Evolutionary conservation across 2,113 vertebrate genomes (phyloP).

Genomic region (Nematolebias whitei): DNA sequence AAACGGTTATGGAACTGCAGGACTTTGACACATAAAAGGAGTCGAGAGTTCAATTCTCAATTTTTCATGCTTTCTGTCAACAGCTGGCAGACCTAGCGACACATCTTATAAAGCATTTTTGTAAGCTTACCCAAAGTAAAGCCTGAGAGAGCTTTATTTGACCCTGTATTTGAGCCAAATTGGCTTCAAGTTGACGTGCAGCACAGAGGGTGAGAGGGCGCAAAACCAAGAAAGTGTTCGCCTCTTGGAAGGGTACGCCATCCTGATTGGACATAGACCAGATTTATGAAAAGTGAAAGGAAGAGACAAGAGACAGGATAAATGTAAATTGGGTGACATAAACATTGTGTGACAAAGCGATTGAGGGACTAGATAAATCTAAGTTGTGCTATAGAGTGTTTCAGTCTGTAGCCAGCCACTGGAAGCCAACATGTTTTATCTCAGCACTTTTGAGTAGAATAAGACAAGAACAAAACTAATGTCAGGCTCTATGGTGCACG

Average conservation of each 20-base stretch:
- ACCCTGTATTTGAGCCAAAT: constrained; percentile 65
- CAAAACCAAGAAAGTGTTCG: constrained; percentile 60
- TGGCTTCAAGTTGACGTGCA: constrained; percentile 49
- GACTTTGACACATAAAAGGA: constrained; percentile 11
- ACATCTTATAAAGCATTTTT: constrained; percentile 44
- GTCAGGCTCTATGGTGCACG: constrained; percentile 60
- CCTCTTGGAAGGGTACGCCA: constrained; percentile 47
- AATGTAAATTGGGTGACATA: constrained; percentile 10
- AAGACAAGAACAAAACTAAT: constrained; percentile 50
- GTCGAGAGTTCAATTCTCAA: constrained; percentile 24
- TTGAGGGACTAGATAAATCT: constrained; percentile 24
- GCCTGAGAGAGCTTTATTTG: constrained; percentile 56
- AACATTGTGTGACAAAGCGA: background rate
- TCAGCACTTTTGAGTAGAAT: constrained; percentile 45
- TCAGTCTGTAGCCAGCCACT: constrained; percentile 12
- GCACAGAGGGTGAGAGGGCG: constrained; percentile 63
- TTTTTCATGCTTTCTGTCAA: constrained; percentile 53
- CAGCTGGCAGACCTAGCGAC: constrained; percentile 46
- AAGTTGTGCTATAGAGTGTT: constrained; percentile 30
- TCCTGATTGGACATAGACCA: constrained; percentile 31
- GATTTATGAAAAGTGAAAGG: constrained; percentile 33
- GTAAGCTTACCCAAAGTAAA: constrained; percentile 54
- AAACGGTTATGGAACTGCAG: constrained; percentile 18
- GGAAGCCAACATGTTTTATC: constrained; percentile 24
- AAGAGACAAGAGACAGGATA: background rate